phyloP scores from a whole-genome alignment of 35 echinoderm and acorn worm species.

The Lytechinus pictus region DNA sequence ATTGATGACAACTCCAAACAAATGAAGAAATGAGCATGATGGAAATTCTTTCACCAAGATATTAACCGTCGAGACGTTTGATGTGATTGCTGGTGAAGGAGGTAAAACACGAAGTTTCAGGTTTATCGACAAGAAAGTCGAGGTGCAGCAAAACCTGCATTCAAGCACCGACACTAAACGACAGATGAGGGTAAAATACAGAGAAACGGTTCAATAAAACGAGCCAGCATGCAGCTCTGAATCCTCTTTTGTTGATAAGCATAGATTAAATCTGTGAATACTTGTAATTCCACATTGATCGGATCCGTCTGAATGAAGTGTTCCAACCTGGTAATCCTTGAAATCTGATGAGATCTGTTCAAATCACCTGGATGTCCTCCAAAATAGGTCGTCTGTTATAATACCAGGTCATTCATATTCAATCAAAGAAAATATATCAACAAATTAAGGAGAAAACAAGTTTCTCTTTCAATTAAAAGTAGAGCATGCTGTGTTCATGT shows the following conservation, averaged over 20 bases:
- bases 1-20: background rate
- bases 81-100: background rate
- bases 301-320: background rate
- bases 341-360: background rate
- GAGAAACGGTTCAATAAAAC: background rate
- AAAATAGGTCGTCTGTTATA: background rate
- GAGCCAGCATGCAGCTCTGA: background rate
- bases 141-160: background rate
- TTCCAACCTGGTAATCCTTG: constrained; percentile 8
- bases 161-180: background rate
- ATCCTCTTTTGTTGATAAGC: background rate
- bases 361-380: background rate
- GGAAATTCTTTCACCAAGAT: background rate
- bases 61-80: background rate
- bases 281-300: background rate
- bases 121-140: background rate
- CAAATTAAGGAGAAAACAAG: background rate
- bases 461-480: background rate
- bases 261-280: background rate
- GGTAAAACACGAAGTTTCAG: background rate
- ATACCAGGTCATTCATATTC: background rate
- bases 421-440: background rate
- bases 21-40: background rate
- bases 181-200: background rate
- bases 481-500: background rate